Conservation (phyloP, 2,113 vertebrate species). For the Terrapene triunguis region DNA sequence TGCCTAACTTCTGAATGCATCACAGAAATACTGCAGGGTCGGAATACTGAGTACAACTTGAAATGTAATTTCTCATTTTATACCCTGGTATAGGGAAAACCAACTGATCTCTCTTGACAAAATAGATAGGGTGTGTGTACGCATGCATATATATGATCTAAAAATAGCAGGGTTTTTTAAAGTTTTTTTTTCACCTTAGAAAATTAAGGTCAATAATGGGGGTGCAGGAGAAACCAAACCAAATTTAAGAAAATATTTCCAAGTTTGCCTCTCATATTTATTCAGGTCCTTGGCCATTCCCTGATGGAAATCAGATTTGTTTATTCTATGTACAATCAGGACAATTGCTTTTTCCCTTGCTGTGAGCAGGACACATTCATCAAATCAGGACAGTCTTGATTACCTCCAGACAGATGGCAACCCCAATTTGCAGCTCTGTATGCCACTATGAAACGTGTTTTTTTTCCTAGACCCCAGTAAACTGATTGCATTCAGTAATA, state of each 20-base stretch:
- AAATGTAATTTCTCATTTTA: neutral
- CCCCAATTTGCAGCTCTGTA: neutral
- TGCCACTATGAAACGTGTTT: neutral
- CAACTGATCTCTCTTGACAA: neutral
- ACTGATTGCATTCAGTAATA: neutral
- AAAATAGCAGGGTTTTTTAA: neutral
- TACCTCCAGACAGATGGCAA: constrained; percentile 33
- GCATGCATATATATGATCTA: neutral
- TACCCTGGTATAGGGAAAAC: neutral
- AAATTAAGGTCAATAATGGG: neutral
- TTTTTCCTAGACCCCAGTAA: neutral
- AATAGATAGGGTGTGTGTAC: no score
- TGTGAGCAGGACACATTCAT: neutral
- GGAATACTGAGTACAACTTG: neutral
- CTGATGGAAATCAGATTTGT: constrained; percentile 34
- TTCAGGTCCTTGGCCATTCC: neutral
- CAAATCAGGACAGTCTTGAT: constrained; percentile 24
- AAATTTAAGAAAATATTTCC: neutral
- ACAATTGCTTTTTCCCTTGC: neutral
- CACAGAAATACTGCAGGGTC: neutral
- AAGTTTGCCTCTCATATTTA: neutral
- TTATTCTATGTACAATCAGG: constrained; percentile 11
- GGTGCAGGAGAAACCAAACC: neutral
- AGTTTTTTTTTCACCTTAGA: neutral
- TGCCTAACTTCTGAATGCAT: neutral